Evolutionary conservation across 2,113 vertebrate genomes (phyloP).

Genomic region (Paedocypris sp.): DNA sequence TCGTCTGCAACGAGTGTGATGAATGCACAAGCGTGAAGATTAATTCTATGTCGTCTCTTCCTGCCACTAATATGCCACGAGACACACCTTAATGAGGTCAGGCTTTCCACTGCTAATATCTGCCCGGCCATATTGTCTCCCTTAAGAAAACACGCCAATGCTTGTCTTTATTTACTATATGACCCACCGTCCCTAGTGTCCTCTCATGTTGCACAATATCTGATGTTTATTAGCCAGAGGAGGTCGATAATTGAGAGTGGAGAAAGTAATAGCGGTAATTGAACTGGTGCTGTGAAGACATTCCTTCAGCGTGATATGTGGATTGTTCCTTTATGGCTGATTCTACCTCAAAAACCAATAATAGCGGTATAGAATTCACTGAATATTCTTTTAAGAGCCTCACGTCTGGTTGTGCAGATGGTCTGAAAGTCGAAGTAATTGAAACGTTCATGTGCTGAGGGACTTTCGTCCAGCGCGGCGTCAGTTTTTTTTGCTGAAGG

Average conservation of each 20-base stretch:
- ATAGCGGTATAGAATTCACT: neutral
- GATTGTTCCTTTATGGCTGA: neutral
- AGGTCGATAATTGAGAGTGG: neutral
- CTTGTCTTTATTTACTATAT: constrained; percentile 12
- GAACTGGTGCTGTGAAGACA: neutral
- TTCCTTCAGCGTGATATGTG: neutral
- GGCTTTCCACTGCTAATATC: constrained; percentile 42
- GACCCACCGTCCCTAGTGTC: neutral
- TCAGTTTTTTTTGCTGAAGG: neutral
- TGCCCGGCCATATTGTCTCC: constrained; percentile 26
- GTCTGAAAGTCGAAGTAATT: constrained; percentile 1
- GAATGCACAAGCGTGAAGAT: constrained; percentile 40
- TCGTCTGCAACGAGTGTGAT: constrained; percentile 32
- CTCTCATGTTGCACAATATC: neutral
- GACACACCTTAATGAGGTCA: constrained; percentile 49
- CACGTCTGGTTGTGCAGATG: neutral
- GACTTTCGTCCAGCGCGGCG: neutral
- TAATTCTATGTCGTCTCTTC: constrained; percentile 45
- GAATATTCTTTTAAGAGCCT: neutral
- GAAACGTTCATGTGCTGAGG: neutral
- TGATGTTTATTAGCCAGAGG: constrained; percentile 2
- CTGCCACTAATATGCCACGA: constrained; percentile 48
- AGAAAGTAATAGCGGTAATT: neutral
- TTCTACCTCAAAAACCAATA: neutral
- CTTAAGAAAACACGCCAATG: constrained; percentile 13